Evolutionary conservation across 1,140 invertebrate genomes (phyloP).

Genomic region (Zaprionus kolodkinae): DNA sequence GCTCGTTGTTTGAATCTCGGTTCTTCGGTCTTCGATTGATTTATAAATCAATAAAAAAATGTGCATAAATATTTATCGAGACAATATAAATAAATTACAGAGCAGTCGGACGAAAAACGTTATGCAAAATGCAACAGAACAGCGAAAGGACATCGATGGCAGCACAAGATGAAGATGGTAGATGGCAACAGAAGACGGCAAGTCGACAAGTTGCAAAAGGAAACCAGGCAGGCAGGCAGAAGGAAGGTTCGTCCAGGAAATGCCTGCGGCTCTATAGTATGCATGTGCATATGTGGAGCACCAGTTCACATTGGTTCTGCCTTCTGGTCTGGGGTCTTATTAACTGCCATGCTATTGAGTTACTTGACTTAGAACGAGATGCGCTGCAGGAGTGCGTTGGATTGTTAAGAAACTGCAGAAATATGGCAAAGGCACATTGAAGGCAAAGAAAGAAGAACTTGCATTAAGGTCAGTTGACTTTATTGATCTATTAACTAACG

Average conservation of each 20-base stretch:
- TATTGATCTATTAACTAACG: no score
- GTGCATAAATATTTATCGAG: constrained; percentile 71
- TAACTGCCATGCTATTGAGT: constrained; percentile 12
- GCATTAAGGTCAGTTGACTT: no score
- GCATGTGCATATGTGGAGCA: constrained; percentile 9
- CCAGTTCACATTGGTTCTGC: neutral
- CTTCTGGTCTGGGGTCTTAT: constrained; percentile 21
- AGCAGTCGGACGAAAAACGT: constrained; percentile 60
- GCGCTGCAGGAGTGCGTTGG: neutral
- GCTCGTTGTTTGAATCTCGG: constrained; percentile 15
- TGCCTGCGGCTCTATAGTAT: constrained; percentile 13
- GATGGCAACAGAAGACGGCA: neutral
- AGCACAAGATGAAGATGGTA: neutral
- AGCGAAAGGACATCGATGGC: constrained; percentile 16
- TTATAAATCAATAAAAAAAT: constrained; percentile 77
- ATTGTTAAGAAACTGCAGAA: neutral
- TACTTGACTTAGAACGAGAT: neutral
- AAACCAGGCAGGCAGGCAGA: neutral
- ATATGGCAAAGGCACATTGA: no score
- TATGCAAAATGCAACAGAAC: constrained; percentile 66
- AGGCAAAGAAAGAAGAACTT: no score
- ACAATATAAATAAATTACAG: constrained; percentile 79
- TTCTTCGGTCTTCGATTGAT: constrained; percentile 52
- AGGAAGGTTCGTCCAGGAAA: constrained; percentile 14
- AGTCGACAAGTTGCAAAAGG: neutral